A percentile compares a stretch with the other conserved stretches of the same genome.
These are phyloP conservation scores for Gymnothorax reevesii DNA, from an alignment of 2,797 vertebrate species.

Conservation along the genomic window DNA sequence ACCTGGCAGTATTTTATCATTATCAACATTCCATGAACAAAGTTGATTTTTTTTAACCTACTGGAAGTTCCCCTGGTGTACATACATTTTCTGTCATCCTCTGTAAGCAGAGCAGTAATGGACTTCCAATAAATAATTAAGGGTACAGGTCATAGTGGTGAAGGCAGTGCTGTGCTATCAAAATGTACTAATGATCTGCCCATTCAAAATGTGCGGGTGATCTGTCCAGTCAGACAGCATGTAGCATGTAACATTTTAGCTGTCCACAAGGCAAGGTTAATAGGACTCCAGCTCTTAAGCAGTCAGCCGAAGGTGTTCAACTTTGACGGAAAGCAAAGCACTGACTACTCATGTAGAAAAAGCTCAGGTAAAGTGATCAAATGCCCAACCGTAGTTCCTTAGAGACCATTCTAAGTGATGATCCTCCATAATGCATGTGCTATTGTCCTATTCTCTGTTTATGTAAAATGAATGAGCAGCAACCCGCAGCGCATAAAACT, in stretches of 20 bases:
- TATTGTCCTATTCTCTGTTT: conserved; percentile 8
- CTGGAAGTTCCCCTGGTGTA: neutral
- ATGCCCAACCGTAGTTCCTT: neutral
- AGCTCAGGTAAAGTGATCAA: neutral
- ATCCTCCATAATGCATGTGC: conserved; percentile 17
- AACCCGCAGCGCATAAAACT: neutral
- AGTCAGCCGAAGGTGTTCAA: neutral
- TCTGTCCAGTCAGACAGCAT: neutral
- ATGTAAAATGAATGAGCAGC: conserved; percentile 17
- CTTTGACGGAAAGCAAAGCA: neutral
- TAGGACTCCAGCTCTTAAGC: neutral
- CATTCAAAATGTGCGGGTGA: neutral
- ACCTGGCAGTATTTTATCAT: neutral
- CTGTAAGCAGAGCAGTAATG: neutral
- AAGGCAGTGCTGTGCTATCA: neutral
- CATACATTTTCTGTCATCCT: neutral
- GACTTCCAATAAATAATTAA: neutral
- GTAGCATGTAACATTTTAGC: neutral
- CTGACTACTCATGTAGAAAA: conserved; percentile 3
- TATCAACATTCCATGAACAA: neutral
- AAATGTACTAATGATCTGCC: neutral
- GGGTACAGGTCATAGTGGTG: neutral
- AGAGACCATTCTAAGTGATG: conserved; percentile 10
- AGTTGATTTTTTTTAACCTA: neutral
- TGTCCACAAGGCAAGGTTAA: neutral